These are phyloP conservation scores for Drosophila saltans DNA, from an alignment of 1,140 invertebrate genomes.

Conservation along the genomic window DNA sequence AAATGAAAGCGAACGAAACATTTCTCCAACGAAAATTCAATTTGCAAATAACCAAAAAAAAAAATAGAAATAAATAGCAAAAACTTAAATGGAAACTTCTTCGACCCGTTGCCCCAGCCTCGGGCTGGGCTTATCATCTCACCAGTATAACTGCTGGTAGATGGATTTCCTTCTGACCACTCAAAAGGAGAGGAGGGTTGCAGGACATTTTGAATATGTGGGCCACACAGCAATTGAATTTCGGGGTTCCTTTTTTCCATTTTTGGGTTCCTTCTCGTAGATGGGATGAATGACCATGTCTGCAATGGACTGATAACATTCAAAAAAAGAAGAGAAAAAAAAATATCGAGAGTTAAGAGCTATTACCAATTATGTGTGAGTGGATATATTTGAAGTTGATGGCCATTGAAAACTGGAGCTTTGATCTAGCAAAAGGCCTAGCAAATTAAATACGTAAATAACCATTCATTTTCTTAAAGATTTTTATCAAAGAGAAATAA, in stretches of 20 bases:
- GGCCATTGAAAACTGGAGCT: slow-evolving; percentile 18
- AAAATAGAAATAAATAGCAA: background rate
- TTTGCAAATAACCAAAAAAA: slow-evolving; percentile 67
- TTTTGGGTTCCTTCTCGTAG: slow-evolving; percentile 27
- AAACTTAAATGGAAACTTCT: slow-evolving; percentile 63
- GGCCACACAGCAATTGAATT: slow-evolving; percentile 50
- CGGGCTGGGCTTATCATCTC: slow-evolving; percentile 13
- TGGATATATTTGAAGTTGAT: slow-evolving; percentile 44
- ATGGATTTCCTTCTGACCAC: slow-evolving; percentile 44
- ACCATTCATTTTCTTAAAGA: background rate
- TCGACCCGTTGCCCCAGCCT: slow-evolving; percentile 1
- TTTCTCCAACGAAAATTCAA: slow-evolving; percentile 48
- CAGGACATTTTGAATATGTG: slow-evolving; percentile 69
- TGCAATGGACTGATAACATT: slow-evolving; percentile 75
- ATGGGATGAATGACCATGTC: slow-evolving; percentile 46
- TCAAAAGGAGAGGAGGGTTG: slow-evolving; percentile 21
- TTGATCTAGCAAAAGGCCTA: slow-evolving; percentile 13
- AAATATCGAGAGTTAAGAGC: slow-evolving; percentile 18
- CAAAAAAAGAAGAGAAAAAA: slow-evolving; percentile 29
- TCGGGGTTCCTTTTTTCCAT: slow-evolving; percentile 40
- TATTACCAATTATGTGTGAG: slow-evolving; percentile 70
- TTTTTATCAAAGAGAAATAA: background rate
- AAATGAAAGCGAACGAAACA: slow-evolving; percentile 55
- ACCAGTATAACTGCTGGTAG: background rate
- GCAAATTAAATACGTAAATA: slow-evolving; percentile 10